Conservation (phyloP, 2,888 invertebrate species). For the Cryptus armator region DNA sequence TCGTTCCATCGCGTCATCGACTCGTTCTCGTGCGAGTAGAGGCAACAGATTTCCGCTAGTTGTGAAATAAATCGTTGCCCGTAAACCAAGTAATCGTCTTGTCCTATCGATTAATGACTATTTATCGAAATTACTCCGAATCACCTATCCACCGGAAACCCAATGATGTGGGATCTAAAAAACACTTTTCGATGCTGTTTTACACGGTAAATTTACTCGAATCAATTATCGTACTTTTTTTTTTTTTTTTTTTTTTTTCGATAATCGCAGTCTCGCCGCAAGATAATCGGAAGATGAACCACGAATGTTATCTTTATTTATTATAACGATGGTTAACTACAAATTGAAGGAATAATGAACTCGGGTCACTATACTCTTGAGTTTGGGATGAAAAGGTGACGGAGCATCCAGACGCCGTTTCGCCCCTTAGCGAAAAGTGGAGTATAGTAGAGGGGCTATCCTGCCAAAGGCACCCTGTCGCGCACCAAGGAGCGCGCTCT, state of each 20-base stretch:
- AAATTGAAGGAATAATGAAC: background rate
- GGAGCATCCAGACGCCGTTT: conserved; percentile 3
- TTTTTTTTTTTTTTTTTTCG: too few species aligned
- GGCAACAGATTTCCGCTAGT: conserved; percentile 53
- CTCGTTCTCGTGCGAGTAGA: conserved; percentile 34
- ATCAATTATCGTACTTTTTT: too few species aligned
- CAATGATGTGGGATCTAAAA: too few species aligned
- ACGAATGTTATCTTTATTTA: too few species aligned
- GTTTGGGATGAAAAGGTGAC: background rate
- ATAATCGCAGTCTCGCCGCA: too few species aligned
- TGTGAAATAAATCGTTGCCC: conserved; percentile 21
- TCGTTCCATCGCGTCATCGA: conserved; percentile 63
- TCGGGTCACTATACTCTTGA: conserved; percentile 25
- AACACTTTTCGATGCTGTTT: too few species aligned
- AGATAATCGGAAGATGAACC: too few species aligned
- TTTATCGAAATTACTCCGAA: background rate
- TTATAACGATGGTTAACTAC: background rate
- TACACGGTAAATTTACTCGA: too few species aligned
- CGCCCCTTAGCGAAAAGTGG: conserved; percentile 14
- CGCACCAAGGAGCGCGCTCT: conserved; percentile 68
- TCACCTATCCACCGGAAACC: too few species aligned
- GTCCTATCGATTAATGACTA: background rate
- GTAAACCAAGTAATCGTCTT: background rate
- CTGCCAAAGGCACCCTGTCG: conserved; percentile 73
- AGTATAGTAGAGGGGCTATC: conserved; percentile 48